Conservation (phyloP, 1,140 invertebrate species). For the Eupeodes corollae region DNA sequence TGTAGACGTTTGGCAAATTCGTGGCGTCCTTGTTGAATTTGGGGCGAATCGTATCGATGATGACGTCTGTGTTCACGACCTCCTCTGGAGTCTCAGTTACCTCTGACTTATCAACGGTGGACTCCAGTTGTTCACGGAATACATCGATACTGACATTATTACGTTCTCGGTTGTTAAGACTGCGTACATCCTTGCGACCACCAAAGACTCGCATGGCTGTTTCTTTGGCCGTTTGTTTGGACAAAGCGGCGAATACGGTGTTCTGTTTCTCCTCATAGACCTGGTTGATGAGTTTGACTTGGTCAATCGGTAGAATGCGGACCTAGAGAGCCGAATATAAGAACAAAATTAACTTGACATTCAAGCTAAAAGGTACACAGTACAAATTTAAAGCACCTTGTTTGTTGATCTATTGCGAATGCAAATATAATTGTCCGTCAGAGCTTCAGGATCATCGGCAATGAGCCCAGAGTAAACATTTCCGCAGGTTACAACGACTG, state of each 20-base stretch:
- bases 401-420: conserved; percentile 22
- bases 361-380: background rate
- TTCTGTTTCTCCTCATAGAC: conserved; percentile 19
- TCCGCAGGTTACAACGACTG: conserved; percentile 15
- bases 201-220: conserved; percentile 29
- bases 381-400: conserved; percentile 6
- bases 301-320: conserved; percentile 20
- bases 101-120: conserved; percentile 19
- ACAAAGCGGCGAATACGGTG: background rate
- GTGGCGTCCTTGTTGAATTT: conserved; percentile 22
- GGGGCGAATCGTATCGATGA: conserved; percentile 18
- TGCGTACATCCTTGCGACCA: conserved; percentile 25
- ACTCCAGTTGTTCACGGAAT: conserved; percentile 23
- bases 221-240: conserved; percentile 15
- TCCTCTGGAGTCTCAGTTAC: conserved; percentile 14
- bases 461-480: conserved; percentile 5
- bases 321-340: conserved; percentile 8
- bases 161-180: conserved; percentile 17
- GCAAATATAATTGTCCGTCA: conserved; percentile 22
- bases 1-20: conserved; percentile 17
- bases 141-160: conserved; percentile 30
- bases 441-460: conserved; percentile 5
- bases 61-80: conserved; percentile 5
- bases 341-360: background rate
- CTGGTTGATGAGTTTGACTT: conserved; percentile 19